These are phyloP conservation scores for Geothlypis trichas DNA, from an alignment of 2,113 vertebrate species.

Conservation along the genomic window DNA sequence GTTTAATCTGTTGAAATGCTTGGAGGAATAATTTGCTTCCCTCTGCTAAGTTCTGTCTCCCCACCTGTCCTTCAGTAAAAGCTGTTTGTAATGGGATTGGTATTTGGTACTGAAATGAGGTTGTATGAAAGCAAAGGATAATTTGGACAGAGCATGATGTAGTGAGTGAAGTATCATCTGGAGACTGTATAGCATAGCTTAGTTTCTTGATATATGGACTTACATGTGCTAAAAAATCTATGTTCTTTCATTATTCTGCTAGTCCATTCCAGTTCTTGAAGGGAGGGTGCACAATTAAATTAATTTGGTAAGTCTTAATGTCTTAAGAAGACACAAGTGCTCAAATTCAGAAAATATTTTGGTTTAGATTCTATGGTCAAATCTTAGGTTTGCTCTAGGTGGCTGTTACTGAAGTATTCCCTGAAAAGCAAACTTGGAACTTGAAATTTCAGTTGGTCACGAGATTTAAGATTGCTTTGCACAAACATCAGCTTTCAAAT, in stretches of 20 bases:
- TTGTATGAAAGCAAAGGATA: not conserved
- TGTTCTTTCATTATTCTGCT: not conserved
- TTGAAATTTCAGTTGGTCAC: not conserved
- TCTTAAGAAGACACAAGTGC: not conserved
- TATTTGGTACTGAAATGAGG: not conserved
- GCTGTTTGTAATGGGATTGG: not conserved
- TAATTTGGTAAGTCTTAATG: not conserved
- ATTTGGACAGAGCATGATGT: not conserved
- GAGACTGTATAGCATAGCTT: not conserved
- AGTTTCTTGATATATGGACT: not conserved
- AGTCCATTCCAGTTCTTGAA: not conserved
- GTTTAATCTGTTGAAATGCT: not conserved
- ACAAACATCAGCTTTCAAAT: not conserved
- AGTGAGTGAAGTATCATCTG: not conserved
- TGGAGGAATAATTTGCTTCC: not conserved
- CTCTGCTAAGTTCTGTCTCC: not conserved
- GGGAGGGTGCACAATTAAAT: not conserved
- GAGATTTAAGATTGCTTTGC: not conserved
- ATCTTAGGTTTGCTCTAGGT: not conserved
- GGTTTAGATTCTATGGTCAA: not conserved
- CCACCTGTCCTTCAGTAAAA: not conserved
- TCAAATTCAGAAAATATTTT: not conserved
- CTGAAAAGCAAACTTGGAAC: not conserved
- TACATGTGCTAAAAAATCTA: not conserved
- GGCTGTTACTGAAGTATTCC: not conserved